Evolutionary conservation across 2,113 vertebrate species (phyloP), one percentile per base, ranked within the genome.

Genomic region (Porphyrio hochstetteri): DNA sequence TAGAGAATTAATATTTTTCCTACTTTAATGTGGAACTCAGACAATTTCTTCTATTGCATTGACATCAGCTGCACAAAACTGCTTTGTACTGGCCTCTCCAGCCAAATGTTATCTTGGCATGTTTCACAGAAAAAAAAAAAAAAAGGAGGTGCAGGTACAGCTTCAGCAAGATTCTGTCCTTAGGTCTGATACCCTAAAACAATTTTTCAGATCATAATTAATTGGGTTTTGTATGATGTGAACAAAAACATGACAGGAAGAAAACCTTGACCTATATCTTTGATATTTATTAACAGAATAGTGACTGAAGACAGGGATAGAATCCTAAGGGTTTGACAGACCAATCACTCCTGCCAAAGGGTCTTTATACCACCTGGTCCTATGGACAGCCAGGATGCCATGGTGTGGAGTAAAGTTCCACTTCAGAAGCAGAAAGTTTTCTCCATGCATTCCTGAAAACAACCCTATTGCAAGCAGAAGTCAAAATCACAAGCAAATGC

Each of bases 51-150:
- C 68, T 90, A 53, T 65, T 94, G 27, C 88, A 92, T 52, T 60
- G 48, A 83, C 75, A 96, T 92, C 84, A 72, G 44, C 74, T 91
- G 72, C 35, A 82, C 33, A 79, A 78, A 89, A 42, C 17, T 70
- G 60, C 72, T 95, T 83, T 92, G 56, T 69, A 44, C 27, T 82
- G 69, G 83, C 56, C 81, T 93, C 48, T 82, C n/a, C 0, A 0
- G 61, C 74, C 93, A 97, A 95, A 91, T 89, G 81, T 97, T 89
- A 82, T 12, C 24, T 93, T 93, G 89, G 61, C 74, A 79, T 13
- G 25, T 76, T 71, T 91, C 33, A 21, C 52, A 60, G 16, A 8
- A 44, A 44, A 44, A 44, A 59, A 44, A 59, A 81, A 83, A 36
- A 75, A 36, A 80, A 92, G 29, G 13, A 89, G 31, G 31, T 14